Base-by-base conservation (phyloP, 2,888 invertebrate species). In the Shargacucullia verbasci region DNA sequence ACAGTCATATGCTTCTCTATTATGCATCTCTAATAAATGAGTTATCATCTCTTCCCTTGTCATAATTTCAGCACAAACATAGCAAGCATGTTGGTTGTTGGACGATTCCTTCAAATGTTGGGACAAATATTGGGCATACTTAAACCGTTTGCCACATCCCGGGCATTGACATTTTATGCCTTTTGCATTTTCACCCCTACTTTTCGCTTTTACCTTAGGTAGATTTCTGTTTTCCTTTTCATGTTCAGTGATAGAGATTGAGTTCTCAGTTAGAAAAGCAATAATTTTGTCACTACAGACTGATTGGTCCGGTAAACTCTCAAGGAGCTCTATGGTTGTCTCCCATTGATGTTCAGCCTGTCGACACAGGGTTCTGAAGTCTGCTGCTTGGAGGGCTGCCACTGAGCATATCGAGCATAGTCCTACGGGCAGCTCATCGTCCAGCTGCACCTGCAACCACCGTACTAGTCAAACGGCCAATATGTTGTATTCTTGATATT, bases 361-460 rank as follows among this genome's bases (percentile, higher is more conserved):
- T 33, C 73, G 81, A 76, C 89, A 91, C 14, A 87, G 70, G 11
- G 65, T 73, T 34, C 86, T 81, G 83, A 92, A 92, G 56, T 83
- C 78, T 0, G 84, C 90, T 9, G 90, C 90, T 38, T 82, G 80
- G 48, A 85, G 59, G 14, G 87, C 85, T 4, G 86, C 81, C 34
- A 73, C 56, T 15, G 82, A 85, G 81, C 92, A 93, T 46, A 73
- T 13, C 9, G 83, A 65, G 81, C 92, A 92, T 49, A 92, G 80
- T 54, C 85, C 85, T n/a, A 80, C 58, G 4, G 93, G 92, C 76
- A 92, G 83, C 69, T 80, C 86, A 45, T 82, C 87, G 29, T 87
- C 86, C 70, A 77, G 60, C 78, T 31, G 78, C 80, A 92, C 88
- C 93, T 92, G 92, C 80, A 92, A 92, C 86, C 88, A 92, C 83